These are phyloP conservation scores for Parambassis ranga DNA, from an alignment of 2,797 vertebrate species.

Conservation along the genomic window DNA sequence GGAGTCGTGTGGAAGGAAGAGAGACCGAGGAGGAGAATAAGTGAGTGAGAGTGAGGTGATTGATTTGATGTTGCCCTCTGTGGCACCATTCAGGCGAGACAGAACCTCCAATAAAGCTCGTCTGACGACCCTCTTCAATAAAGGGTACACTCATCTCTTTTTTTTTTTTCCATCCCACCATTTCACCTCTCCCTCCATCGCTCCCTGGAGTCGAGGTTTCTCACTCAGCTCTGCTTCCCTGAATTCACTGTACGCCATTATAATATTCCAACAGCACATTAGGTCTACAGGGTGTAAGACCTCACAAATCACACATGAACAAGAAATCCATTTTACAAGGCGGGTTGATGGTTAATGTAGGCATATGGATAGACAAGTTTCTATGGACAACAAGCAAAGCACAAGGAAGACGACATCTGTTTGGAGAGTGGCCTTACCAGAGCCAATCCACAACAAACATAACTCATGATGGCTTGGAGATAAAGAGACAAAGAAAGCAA, in stretches of 20 bases:
- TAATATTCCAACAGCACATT: constrained; percentile 62
- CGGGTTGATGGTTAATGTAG: constrained; percentile 41
- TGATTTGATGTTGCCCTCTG: constrained; percentile 76
- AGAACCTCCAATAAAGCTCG: constrained; percentile 77
- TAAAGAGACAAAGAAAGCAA: constrained; percentile 63
- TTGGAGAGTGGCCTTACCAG: constrained; percentile 72
- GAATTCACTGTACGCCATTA: constrained; percentile 51
- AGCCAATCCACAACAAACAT: constrained; percentile 72
- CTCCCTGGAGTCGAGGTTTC: constrained; percentile 47
- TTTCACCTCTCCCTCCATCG: constrained; percentile 56
- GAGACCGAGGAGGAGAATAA: constrained; percentile 60
- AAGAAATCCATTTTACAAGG: constrained; percentile 37
- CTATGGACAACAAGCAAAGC: constrained; percentile 44
- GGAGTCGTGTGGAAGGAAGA: constrained; percentile 50
- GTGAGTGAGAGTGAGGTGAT: constrained; percentile 72
- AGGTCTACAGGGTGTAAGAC: constrained; percentile 45
- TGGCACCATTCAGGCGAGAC: constrained; percentile 79
- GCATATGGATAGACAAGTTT: constrained; percentile 16
- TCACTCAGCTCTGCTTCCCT: constrained; percentile 39
- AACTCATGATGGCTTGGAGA: constrained; percentile 67
- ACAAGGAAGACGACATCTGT: constrained; percentile 38
- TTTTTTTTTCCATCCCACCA: constrained; percentile 55
- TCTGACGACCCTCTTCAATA: constrained; percentile 78
- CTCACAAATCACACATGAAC: constrained; percentile 58
- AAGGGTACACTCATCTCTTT: constrained; percentile 69